A percentile compares a stretch with the other conserved stretches of the same genome.
phyloP scores from a whole-genome alignment of 2,113 vertebrate genomes.

The Ophiodon elongatus region DNA sequence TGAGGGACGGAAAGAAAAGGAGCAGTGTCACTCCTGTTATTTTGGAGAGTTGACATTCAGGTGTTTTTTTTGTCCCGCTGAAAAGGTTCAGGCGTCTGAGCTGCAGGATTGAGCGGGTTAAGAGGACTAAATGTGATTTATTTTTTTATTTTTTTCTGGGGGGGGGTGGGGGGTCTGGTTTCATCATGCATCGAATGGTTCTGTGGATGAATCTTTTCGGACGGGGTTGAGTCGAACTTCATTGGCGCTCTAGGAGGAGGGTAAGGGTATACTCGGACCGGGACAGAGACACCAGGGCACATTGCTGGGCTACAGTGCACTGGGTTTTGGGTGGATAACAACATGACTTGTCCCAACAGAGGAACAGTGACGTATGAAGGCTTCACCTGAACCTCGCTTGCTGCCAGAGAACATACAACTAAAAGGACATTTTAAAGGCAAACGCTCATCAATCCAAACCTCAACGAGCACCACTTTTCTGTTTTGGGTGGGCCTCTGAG shows the following conservation, averaged over 20 bases:
- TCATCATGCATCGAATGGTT: conserved; percentile 10
- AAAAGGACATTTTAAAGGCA: conserved; percentile 48
- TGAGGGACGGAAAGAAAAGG: conserved; percentile 37
- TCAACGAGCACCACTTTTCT: not conserved
- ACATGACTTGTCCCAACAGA: conserved; percentile 52
- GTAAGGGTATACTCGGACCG: conserved; percentile 1
- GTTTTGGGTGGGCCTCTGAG: conserved; percentile 46
- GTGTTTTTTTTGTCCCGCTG: not conserved
- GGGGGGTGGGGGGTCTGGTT: not conserved
- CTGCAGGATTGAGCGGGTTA: conserved; percentile 19
- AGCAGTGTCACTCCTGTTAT: conserved; percentile 27
- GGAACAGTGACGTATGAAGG: conserved; percentile 39
- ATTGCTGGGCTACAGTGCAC: not conserved
- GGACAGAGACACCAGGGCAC: conserved; percentile 27
- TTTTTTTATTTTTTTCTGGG: not conserved
- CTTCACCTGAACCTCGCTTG: conserved; percentile 55
- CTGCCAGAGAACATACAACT: conserved; percentile 3
- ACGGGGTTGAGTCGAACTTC: conserved; percentile 62
- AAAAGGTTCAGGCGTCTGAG: not conserved
- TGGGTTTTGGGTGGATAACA: conserved; percentile 47
- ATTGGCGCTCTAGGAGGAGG: conserved; percentile 23
- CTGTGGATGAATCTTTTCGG: not conserved
- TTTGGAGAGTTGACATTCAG: conserved; percentile 51
- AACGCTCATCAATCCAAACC: conserved; percentile 25
- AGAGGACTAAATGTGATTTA: conserved; percentile 36